A percentile compares a stretch with the other conserved stretches of the same genome.
Conservation (phyloP, 2,888 invertebrate species). For the Rotaria magnacalcarata region DNA sequence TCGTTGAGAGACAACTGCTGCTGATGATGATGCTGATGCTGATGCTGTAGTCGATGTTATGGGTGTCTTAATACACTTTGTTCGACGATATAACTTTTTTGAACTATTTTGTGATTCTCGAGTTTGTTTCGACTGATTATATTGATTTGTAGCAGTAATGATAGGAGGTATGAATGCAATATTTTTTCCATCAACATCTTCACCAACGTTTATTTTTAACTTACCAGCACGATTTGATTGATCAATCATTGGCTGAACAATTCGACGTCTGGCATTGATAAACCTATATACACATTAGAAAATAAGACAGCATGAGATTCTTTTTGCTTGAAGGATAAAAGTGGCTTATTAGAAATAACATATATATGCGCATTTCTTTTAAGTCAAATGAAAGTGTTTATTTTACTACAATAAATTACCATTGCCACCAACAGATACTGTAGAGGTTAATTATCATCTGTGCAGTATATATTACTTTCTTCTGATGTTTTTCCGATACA, state of each 20-base stretch:
- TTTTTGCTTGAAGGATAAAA: conserved; percentile 23
- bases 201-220: neutral
- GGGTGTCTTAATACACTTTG: neutral
- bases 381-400: conserved; percentile 18
- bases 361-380: neutral
- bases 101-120: neutral
- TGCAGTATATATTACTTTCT: neutral
- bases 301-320: neutral
- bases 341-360: neutral
- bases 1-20: neutral
- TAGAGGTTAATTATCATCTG: conserved; percentile 28
- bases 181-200: neutral
- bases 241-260: conserved; percentile 46
- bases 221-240: conserved; percentile 46
- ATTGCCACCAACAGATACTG: neutral
- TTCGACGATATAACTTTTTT: neutral
- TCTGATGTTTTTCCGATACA: conserved; percentile 21
- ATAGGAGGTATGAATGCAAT: neutral
- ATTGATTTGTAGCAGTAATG: neutral
- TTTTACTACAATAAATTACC: neutral
- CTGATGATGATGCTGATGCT: no score
- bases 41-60: no score
- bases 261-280: conserved; percentile 45
- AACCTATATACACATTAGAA: conserved; percentile 41
- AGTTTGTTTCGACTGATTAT: neutral